Conservation (phyloP, 2,888 invertebrate genomes). For the Troides oblongomaculatus region DNA sequence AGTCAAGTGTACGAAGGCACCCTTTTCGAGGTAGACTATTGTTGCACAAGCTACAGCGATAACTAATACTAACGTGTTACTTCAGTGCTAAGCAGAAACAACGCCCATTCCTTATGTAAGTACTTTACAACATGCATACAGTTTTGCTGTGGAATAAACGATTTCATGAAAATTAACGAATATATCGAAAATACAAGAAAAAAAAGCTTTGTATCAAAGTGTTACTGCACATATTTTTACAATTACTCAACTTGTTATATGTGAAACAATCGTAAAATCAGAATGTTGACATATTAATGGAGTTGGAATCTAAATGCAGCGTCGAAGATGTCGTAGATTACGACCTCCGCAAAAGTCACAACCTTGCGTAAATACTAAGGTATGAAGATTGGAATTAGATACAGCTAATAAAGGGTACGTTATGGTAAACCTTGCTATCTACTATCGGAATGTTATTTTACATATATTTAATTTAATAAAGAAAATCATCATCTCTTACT, state of each 20-base stretch:
- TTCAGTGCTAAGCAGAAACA: slow-evolving; percentile 58
- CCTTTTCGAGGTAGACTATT: slow-evolving; percentile 48
- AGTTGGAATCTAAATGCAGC: slow-evolving; percentile 24
- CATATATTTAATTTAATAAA: slow-evolving; percentile 32
- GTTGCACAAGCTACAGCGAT: slow-evolving; percentile 57
- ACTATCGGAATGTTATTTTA: slow-evolving; percentile 20
- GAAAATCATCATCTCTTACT: slow-evolving; percentile 43
- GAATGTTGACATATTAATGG: slow-evolving; percentile 27
- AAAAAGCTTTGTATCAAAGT: neutral
- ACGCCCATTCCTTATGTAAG: slow-evolving; percentile 63
- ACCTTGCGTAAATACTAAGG: slow-evolving; percentile 21
- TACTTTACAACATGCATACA: slow-evolving; percentile 32
- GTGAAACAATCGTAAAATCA: slow-evolving; percentile 23
- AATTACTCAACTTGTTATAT: slow-evolving; percentile 5
- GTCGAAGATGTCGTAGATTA: slow-evolving; percentile 19
- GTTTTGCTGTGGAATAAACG: slow-evolving; percentile 19
- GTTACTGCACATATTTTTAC: neutral
- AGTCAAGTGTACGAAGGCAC: slow-evolving; percentile 33
- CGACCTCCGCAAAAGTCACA: slow-evolving; percentile 28
- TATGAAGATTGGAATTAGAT: slow-evolving; percentile 19
- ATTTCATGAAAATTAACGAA: neutral
- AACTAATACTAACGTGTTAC: slow-evolving; percentile 65
- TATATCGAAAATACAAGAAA: neutral
- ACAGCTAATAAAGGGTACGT: slow-evolving; percentile 17
- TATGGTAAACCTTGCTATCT: slow-evolving; percentile 8